Base-by-base conservation (phyloP, 2,888 invertebrate genomes). In the Drosophila colorata region DNA sequence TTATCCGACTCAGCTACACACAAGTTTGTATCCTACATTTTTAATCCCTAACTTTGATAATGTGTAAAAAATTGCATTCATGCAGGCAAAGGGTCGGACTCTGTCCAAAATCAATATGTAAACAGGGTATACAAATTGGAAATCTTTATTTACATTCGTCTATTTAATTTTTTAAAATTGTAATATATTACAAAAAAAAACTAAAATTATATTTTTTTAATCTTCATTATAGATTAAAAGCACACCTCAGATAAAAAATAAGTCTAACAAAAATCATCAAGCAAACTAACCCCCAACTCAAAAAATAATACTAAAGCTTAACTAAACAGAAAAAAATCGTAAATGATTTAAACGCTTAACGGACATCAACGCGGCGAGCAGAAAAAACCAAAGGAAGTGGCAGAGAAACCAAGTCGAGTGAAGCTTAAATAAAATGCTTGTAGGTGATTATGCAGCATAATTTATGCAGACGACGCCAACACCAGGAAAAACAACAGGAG, bases 361-460 rank as follows among this genome's bases (percentile, higher is more conserved):
- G 56, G 59, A 49, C 61, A 73, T 58, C 66, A 65, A 35, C 6
- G 43, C 48, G 16, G 52, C 44, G 47, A 67, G 44, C 7, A 16
- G 16, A 44, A 61, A 67, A 67, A 56, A 43, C 16, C 49, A 40
- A 40, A 64, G 60, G 55, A 55, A 47, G 59, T 40, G 69, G 38
- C 52, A 60, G 76, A 59, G 59, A 65, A 69, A 53, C 57, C 33
- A 4, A 59, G 58, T 66, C 74, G 66, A 68, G 78, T 53, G 72
- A 60, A 78, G 84, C 82, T 84, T 78, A 84, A 84, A 69, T 63
- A 40, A 52, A 76, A 86, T 68, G 79, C 79, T 83, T 80, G 83
- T 83, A 81, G 86, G 74, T 86, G 88, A 88, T 86, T 86, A 86
- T 86, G 83, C 78, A 71, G 73, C 63, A 74, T 81, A 86, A 88